These are phyloP conservation scores for Muraenolepis orangiensis DNA, from an alignment of 2,797 vertebrate species.

Conservation along the genomic window DNA sequence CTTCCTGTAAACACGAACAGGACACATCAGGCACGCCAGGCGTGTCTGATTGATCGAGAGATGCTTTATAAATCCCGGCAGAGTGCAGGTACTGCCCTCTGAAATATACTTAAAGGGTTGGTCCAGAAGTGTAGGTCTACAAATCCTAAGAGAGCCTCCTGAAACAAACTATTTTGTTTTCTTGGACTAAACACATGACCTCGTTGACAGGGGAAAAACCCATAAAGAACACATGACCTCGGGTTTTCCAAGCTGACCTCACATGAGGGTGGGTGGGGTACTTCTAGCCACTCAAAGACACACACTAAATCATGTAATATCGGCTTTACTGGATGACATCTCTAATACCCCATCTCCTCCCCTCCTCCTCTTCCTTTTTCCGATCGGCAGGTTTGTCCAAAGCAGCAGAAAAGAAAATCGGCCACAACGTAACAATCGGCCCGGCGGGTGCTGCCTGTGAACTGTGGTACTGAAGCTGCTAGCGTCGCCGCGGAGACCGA, in stretches of 20 bases:
- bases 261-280: neutral
- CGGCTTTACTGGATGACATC: constrained; percentile 18
- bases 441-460: constrained; percentile 41
- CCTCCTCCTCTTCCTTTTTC: constrained; percentile 19
- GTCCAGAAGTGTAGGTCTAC: neutral
- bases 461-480: constrained; percentile 26
- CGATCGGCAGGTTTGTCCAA: constrained; percentile 65
- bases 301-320: neutral
- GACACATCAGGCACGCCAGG: neutral
- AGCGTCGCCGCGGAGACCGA: constrained; percentile 51
- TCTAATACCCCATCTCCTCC: constrained; percentile 18
- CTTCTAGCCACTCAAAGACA: neutral
- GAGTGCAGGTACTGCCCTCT: neutral
- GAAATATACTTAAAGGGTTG: neutral
- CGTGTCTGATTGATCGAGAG: neutral
- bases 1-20: neutral
- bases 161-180: neutral
- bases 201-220: neutral
- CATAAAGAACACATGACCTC: neutral
- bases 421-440: constrained; percentile 14
- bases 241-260: neutral
- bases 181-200: neutral
- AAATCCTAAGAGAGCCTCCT: neutral
- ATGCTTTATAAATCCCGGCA: neutral
- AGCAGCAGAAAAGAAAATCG: constrained; percentile 39